Evolutionary conservation across 2,888 invertebrate species (phyloP).

Genomic region (Priocnemis perturbator): DNA sequence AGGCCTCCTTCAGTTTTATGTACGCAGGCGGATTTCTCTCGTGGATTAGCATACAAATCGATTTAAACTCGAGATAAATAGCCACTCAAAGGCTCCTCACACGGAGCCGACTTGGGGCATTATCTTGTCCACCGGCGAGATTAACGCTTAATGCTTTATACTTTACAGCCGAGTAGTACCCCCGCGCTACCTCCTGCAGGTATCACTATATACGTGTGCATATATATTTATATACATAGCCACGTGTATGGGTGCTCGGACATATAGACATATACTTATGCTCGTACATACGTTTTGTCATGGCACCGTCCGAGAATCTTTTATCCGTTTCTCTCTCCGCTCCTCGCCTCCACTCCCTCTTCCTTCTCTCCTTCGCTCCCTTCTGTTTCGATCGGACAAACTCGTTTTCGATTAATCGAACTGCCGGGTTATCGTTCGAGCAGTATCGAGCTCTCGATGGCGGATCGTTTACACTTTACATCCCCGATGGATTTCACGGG

Average conservation of each 20-base stretch:
- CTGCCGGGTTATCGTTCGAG: constrained; percentile 49
- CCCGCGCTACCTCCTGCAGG: constrained; percentile 42
- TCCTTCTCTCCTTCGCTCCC: background rate
- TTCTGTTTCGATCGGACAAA: constrained; percentile 26
- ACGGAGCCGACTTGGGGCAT: constrained; percentile 73
- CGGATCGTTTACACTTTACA: constrained; percentile 61
- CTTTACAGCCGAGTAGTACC: constrained; percentile 63
- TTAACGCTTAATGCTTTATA: constrained; percentile 75
- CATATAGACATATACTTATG: constrained; percentile 41
- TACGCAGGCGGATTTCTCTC: constrained; percentile 73
- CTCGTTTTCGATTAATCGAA: constrained; percentile 58
- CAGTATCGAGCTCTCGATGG: constrained; percentile 45
- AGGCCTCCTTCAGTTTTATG: constrained; percentile 72
- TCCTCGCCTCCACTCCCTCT: constrained; percentile 22
- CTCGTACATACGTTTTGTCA: constrained; percentile 46
- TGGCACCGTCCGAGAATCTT: background rate
- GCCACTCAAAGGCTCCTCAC: constrained; percentile 73
- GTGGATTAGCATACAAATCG: constrained; percentile 75
- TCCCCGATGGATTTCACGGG: constrained; percentile 55
- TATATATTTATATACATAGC: background rate
- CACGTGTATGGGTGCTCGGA: background rate
- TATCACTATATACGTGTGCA: constrained; percentile 25
- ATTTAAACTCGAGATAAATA: constrained; percentile 76
- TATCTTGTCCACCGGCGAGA: constrained; percentile 74
- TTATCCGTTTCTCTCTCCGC: constrained; percentile 19